phyloP scores from a whole-genome alignment of 2,113 vertebrate genomes.

The Noturus placidus region DNA sequence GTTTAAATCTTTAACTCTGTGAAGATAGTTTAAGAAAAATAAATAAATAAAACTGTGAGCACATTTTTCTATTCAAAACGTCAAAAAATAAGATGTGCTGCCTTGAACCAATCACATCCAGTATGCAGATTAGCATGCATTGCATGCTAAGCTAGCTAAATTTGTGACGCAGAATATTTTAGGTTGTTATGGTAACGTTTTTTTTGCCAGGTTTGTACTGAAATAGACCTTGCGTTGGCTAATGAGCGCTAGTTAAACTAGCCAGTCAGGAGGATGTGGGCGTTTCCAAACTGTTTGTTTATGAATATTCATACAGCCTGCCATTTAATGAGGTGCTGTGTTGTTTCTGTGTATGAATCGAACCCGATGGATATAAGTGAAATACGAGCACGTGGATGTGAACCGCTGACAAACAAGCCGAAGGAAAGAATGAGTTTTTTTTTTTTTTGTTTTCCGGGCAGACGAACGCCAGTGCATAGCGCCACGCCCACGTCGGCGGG shows the following conservation, averaged over 20 bases:
- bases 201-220: too few species aligned
- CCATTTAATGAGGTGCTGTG: neutral
- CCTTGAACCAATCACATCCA: neutral
- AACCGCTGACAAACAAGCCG: conserved; percentile 2
- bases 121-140: neutral
- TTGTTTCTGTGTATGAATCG: neutral
- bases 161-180: neutral
- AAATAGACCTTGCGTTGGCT: too few species aligned
- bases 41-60: too few species aligned
- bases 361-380: neutral
- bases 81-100: neutral
- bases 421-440: conserved; percentile 12
- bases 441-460: conserved; percentile 44
- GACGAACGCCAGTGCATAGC: conserved; percentile 18
- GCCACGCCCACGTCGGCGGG: conserved; percentile 30
- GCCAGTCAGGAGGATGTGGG: too few species aligned
- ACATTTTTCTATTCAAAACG: neutral
- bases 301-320: neutral
- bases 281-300: neutral
- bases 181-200: too few species aligned
- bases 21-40: too few species aligned
- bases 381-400: neutral
- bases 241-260: too few species aligned
- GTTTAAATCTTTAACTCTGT: neutral
- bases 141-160: neutral